A percentile compares a stretch with the other conserved stretches of the same genome.
These are phyloP conservation scores for Paedocypris sp. DNA, from an alignment of 2,113 vertebrate species.

Conservation along the genomic window DNA sequence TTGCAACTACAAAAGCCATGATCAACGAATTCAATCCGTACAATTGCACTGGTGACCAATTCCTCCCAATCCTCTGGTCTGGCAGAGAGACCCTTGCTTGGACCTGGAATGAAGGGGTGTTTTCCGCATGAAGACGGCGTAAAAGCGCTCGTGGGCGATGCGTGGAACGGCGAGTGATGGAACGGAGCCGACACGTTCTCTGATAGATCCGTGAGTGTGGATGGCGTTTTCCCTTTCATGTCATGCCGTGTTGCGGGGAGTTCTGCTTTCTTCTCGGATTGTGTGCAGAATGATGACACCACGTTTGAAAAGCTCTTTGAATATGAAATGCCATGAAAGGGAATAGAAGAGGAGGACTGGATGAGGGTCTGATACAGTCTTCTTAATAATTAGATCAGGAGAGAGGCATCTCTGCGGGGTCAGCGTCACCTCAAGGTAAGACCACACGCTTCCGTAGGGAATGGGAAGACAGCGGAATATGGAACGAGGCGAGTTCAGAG, in stretches of 20 bases:
- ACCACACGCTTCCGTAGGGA: too few species aligned
- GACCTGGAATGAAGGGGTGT: too few species aligned
- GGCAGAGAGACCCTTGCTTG: too few species aligned
- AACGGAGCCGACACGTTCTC: background rate
- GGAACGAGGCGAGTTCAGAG: too few species aligned
- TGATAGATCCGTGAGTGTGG: background rate
- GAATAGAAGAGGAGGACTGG: slow-evolving; percentile 26
- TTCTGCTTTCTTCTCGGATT: background rate
- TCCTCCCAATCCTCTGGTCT: too few species aligned
- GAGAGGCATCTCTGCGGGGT: background rate
- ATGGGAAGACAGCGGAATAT: too few species aligned
- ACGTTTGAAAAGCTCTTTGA: slow-evolving; percentile 16
- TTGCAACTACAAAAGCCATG: too few species aligned
- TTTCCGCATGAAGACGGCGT: too few species aligned
- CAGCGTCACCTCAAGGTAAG: background rate
- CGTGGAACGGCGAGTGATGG: background rate
- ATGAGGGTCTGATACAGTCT: background rate
- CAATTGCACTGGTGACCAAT: too few species aligned
- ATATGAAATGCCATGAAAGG: slow-evolving; percentile 22
- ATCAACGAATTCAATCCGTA: too few species aligned
- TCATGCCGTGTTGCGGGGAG: slow-evolving; percentile 1
- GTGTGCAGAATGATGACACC: slow-evolving; percentile 16
- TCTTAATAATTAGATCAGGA: slow-evolving; percentile 12
- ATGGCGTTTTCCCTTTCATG: background rate
- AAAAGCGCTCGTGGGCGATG: background rate